Percentiles rank a stretch among this genome's conserved stretches.
Evolutionary conservation across 2,888 invertebrate genomes (phyloP).

Genomic region (Habroteleia sp.): DNA sequence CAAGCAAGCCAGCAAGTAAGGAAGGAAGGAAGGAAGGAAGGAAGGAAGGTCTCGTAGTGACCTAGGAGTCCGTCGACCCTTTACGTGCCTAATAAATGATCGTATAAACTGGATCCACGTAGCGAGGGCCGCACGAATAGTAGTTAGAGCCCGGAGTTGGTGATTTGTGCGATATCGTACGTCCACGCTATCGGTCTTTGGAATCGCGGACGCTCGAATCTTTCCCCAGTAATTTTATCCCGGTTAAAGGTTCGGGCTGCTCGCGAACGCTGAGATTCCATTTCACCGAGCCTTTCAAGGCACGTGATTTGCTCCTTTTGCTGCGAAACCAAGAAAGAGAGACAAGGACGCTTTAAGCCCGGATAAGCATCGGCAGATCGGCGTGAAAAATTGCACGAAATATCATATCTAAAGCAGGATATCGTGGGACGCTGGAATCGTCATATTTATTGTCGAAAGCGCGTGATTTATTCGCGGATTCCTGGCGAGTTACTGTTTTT

Average conservation of each 20-base stretch:
- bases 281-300: constrained; percentile 60
- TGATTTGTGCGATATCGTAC: constrained; percentile 77
- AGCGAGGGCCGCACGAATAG: constrained; percentile 69
- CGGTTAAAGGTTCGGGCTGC: constrained; percentile 72
- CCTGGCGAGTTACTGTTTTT: neutral
- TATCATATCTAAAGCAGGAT: constrained; percentile 50
- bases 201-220: constrained; percentile 75
- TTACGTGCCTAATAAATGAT: constrained; percentile 76
- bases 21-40: constrained; percentile 60
- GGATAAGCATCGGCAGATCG: constrained; percentile 54
- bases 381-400: constrained; percentile 53
- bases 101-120: constrained; percentile 75
- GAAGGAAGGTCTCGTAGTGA: constrained; percentile 66
- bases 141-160: constrained; percentile 70
- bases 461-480: constrained; percentile 8
- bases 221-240: constrained; percentile 74
- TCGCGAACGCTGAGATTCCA: constrained; percentile 67
- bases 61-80: constrained; percentile 69
- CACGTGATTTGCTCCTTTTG: constrained; percentile 55
- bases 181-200: constrained; percentile 72
- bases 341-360: constrained; percentile 49
- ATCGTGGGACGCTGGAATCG: constrained; percentile 44
- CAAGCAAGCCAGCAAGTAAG: constrained; percentile 59
- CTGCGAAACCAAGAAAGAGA: constrained; percentile 58
- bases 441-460: constrained; percentile 44